Base-by-base conservation (phyloP, 1,140 invertebrate species). In the Drosophila pallidifrons region DNA sequence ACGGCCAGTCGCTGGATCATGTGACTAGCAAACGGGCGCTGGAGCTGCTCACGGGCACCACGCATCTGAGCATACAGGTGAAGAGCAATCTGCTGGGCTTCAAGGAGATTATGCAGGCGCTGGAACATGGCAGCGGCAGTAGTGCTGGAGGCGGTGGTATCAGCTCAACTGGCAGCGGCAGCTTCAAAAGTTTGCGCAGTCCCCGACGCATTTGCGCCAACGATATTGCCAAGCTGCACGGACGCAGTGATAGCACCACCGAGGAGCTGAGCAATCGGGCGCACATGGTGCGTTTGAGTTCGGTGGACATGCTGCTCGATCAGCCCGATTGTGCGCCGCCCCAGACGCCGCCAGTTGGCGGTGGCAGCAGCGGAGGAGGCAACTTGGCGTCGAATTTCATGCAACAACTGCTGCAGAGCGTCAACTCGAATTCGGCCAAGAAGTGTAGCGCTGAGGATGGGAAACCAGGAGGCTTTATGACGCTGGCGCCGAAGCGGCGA, bases 61-160 rank as follows among this genome's bases (percentile, higher is more conserved):
- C 98, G 58, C 99, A 99, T 94, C 94, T 99, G 45, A 98, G 97
- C 92, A 97, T 99, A 78, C 98, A 97, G 45, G 98, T 99, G 11
- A 99, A 99, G 94, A 99, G 98, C 79, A 99, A 99, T 94, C 95
- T 99, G 73, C 94, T 99, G 73, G 93, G 94, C 38, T 95, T 96
- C 89, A 95, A 95, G 93, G 97, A 98, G 94, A 97, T 98, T 95
- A 94, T 98, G 71, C 95, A 96, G 87, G 96, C 96, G 68, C 95
- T 97, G 41, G 97, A 98, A 73, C 67, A 85, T 10, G 97, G 97
- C 92, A 72, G 79, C 11, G 76, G 76, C 52, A 75, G 41, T n/a
- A 71, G 41, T 5, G 35, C 96, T 7, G 13, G n/a, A 6, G 41
- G 54, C 6, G 30, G 71, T 0, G 75, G 75, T 13, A 55, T 77